Conservation (phyloP, 2,113 vertebrate species). For the Poecilia latipinna region DNA sequence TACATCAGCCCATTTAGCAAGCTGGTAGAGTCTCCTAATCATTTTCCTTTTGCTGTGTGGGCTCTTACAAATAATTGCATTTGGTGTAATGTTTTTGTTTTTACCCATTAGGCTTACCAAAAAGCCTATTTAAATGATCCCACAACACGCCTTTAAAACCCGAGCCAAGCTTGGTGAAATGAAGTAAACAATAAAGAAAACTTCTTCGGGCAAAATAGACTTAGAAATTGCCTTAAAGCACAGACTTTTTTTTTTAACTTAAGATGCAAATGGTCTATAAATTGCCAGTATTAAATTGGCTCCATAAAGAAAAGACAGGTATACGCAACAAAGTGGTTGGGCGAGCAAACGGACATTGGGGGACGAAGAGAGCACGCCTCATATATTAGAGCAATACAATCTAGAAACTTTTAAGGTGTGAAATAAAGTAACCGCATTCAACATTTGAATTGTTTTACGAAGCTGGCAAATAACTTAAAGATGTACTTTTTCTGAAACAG, state of each 20-base stretch:
- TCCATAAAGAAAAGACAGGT: not conserved
- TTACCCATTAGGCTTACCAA: slow-evolving; percentile 24
- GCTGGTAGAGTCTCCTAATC: slow-evolving; percentile 16
- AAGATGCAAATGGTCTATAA: not conserved
- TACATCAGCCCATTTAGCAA: slow-evolving; percentile 39
- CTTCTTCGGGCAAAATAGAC: slow-evolving; percentile 5
- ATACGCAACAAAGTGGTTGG: no score
- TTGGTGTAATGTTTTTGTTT: slow-evolving; percentile 27
- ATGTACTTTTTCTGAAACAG: no score
- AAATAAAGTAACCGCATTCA: no score
- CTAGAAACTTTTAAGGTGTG: no score
- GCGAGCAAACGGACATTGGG: no score
- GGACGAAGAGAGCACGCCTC: no score
- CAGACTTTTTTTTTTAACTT: slow-evolving; percentile 9
- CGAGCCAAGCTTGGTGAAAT: slow-evolving; percentile 26
- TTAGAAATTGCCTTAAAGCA: not conserved
- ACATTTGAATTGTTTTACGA: no score
- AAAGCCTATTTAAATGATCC: slow-evolving; percentile 27
- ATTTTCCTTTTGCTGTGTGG: not conserved
- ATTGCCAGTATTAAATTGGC: not conserved
- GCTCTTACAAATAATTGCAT: slow-evolving; percentile 19
- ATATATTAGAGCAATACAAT: no score
- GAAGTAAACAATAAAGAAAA: slow-evolving; percentile 14
- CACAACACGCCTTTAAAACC: slow-evolving; percentile 8
- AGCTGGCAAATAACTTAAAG: no score